Evolutionary conservation across 2,888 invertebrate species (phyloP).

Genomic region (Xanthia togata): DNA sequence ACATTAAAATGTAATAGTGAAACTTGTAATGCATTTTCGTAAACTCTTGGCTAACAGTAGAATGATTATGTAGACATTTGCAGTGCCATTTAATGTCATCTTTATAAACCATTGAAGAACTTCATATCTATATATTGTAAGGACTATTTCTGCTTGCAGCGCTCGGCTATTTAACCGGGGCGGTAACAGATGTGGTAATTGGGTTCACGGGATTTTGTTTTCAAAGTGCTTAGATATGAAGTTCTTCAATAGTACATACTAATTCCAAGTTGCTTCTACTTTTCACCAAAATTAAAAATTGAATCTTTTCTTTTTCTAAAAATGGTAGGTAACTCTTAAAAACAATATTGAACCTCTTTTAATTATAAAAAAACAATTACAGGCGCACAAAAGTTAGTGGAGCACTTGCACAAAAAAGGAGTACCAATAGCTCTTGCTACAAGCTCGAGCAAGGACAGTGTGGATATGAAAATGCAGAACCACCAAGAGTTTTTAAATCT

Average conservation of each 20-base stretch:
- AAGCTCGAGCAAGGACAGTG: conserved; percentile 94
- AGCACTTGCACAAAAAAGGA: conserved; percentile 93
- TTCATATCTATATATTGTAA: too few relatives aligned
- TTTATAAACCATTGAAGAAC: too few relatives aligned
- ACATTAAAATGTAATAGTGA: background rate
- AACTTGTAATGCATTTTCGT: background rate
- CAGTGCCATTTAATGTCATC: background rate
- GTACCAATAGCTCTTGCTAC: conserved; percentile 97
- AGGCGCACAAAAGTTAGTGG: conserved; percentile 94
- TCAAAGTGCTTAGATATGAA: too few relatives aligned
- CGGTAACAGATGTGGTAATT: too few relatives aligned
- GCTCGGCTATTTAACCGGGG: too few relatives aligned
- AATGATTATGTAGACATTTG: background rate
- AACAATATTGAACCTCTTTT: background rate
- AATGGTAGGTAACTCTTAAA: background rate
- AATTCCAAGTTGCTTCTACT: background rate
- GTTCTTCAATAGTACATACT: background rate
- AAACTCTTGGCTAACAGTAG: background rate
- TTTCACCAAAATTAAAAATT: background rate
- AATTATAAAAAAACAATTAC: conserved; percentile 64
- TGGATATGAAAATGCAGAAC: conserved; percentile 92
- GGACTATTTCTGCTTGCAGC: too few relatives aligned
- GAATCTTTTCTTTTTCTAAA: conserved; percentile 8
- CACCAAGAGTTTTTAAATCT: conserved; percentile 92
- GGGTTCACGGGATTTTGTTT: too few relatives aligned